phyloP scores from a whole-genome alignment of 1,140 invertebrate genomes.

The Ceratina calcarata region DNA sequence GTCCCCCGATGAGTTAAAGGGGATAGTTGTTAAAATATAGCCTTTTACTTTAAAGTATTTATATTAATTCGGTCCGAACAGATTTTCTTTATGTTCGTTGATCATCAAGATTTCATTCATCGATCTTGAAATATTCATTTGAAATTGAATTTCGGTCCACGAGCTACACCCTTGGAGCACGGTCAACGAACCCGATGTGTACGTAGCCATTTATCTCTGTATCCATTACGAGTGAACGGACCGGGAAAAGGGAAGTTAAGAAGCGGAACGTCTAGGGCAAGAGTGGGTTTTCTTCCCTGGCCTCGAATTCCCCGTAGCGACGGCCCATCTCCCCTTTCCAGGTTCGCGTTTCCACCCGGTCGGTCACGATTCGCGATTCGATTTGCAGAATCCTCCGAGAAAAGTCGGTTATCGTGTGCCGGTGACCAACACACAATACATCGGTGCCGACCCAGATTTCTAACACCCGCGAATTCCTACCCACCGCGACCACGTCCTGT shows the following conservation, averaged over 20 bases:
- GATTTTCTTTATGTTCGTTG: too few relatives aligned
- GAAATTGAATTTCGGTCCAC: too few relatives aligned
- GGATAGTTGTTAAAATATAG: too few relatives aligned
- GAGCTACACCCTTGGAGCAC: neutral
- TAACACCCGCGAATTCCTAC: slow-evolving; percentile 53
- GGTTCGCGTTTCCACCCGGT: slow-evolving; percentile 48
- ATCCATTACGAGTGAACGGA: slow-evolving; percentile 26
- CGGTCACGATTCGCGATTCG: slow-evolving; percentile 40
- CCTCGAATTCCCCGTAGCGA: slow-evolving; percentile 4
- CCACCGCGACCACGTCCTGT: slow-evolving; percentile 28
- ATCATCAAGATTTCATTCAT: too few relatives aligned
- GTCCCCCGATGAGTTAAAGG: neutral
- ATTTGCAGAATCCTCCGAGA: slow-evolving; percentile 45
- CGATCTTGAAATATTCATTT: too few relatives aligned
- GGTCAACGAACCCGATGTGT: slow-evolving; percentile 11
- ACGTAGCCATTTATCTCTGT: slow-evolving; percentile 24
- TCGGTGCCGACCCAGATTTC: slow-evolving; percentile 39
- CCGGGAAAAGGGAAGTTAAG: slow-evolving; percentile 24
- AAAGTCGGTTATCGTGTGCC: slow-evolving; percentile 32
- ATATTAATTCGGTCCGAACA: neutral
- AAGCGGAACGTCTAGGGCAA: slow-evolving; percentile 25
- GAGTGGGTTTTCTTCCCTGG: neutral
- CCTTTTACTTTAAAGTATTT: too few relatives aligned
- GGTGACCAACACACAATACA: slow-evolving; percentile 33
- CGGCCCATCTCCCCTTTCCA: slow-evolving; percentile 3